These are phyloP conservation scores for Ceriagrion tenellum DNA, from an alignment of 2,888 invertebrate genomes.

Conservation along the genomic window DNA sequence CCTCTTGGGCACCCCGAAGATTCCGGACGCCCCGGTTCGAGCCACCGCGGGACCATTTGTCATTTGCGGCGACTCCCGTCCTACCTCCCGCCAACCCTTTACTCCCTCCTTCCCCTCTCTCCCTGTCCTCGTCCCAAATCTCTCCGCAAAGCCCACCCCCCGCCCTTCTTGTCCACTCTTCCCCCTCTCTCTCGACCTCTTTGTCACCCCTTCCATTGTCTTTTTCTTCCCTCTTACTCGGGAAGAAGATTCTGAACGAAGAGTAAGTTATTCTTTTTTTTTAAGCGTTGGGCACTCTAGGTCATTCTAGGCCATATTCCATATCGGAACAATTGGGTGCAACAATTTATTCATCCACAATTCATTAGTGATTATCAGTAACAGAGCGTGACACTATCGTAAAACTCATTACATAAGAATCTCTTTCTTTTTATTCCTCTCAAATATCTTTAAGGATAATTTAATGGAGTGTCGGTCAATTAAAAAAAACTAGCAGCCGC, in stretches of 20 bases:
- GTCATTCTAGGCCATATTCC: not conserved
- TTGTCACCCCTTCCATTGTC: not conserved
- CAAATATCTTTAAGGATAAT: no score
- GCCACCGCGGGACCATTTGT: conserved; percentile 43
- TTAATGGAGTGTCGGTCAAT: no score
- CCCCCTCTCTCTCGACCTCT: not conserved
- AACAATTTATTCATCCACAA: no score
- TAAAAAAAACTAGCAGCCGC: no score
- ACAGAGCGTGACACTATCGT: no score
- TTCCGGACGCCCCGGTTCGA: not conserved
- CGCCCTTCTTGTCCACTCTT: not conserved
- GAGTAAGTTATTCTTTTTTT: not conserved
- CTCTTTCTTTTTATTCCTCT: no score
- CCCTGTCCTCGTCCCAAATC: not conserved
- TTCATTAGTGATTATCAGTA: no score
- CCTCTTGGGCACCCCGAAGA: not conserved
- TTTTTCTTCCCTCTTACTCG: not conserved
- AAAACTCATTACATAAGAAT: no score
- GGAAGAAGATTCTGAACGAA: not conserved
- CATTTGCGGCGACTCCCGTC: not conserved
- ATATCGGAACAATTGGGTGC: no score
- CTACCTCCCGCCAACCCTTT: not conserved
- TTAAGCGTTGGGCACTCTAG: not conserved
- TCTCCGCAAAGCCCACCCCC: not conserved
- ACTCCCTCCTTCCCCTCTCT: not conserved